These are phyloP conservation scores for Melanotaenia parkinsoni DNA, from an alignment of 2,797 vertebrate species.

Conservation along the genomic window DNA sequence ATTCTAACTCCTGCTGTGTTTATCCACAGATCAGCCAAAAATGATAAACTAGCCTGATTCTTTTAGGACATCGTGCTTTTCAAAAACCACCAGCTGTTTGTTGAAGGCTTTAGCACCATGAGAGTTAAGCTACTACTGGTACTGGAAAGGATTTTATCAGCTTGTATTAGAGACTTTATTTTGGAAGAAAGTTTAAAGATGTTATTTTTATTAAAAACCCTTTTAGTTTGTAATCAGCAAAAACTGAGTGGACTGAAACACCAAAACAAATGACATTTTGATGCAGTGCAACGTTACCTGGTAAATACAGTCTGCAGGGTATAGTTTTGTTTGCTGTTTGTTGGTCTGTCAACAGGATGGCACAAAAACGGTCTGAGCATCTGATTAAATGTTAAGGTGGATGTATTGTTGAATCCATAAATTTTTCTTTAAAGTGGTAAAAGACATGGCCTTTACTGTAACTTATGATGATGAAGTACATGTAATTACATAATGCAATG, in stretches of 20 bases:
- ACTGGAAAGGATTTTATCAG: not conserved
- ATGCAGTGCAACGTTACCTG: not conserved
- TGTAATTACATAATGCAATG: not conserved
- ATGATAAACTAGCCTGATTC: not conserved
- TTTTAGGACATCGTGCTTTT: not conserved
- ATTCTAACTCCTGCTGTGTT: not conserved
- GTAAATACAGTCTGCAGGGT: not conserved
- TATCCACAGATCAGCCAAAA: not conserved
- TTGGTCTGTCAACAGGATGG: not conserved
- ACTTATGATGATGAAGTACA: not conserved
- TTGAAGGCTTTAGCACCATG: not conserved
- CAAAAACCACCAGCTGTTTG: not conserved
- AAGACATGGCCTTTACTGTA: not conserved
- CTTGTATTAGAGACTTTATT: too few relatives aligned
- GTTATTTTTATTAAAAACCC: too few relatives aligned
- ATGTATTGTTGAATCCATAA: too few relatives aligned
- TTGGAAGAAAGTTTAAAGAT: too few relatives aligned
- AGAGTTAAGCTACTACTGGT: not conserved
- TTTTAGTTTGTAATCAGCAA: not conserved
- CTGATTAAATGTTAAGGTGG: too few relatives aligned
- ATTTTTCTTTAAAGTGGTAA: not conserved
- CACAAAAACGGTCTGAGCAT: too few relatives aligned
- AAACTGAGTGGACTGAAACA: not conserved
- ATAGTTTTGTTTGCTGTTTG: not conserved
- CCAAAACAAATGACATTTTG: not conserved